phyloP scores from a whole-genome alignment of 2,888 invertebrate genomes.

The Phrixothrix hirtus region DNA sequence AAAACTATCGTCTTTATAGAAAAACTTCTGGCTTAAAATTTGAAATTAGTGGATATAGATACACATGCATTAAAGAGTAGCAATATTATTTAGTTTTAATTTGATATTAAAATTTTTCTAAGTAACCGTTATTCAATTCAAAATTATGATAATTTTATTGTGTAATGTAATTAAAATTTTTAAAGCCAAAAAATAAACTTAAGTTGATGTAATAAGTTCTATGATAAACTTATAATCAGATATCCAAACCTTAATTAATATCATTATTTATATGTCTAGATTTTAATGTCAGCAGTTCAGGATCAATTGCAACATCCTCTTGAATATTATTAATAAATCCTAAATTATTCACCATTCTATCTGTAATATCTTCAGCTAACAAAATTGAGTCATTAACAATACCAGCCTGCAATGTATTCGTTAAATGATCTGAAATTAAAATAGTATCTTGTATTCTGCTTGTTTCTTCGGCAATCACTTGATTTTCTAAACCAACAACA shows the following conservation, averaged over 20 bases:
- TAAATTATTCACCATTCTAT: conserved; percentile 39
- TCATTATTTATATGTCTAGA: conserved; percentile 10
- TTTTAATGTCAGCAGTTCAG: conserved; percentile 53
- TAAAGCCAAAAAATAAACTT: too few species aligned
- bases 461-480: conserved; percentile 13
- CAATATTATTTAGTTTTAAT: too few species aligned
- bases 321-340: conserved; percentile 35
- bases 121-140: too few species aligned
- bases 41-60: too few species aligned
- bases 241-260: conserved; percentile 3
- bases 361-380: conserved; percentile 41
- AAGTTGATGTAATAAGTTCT: too few species aligned
- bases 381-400: conserved; percentile 47
- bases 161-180: conserved; percentile 21
- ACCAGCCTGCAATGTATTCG: conserved; percentile 38
- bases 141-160: conserved; percentile 24
- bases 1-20: too few species aligned
- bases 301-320: conserved; percentile 52
- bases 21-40: too few species aligned
- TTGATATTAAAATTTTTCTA: too few species aligned
- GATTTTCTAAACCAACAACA: conserved; percentile 14
- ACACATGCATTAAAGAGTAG: too few species aligned
- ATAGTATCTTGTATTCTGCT: conserved; percentile 46
- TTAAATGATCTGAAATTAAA: conserved; percentile 49
- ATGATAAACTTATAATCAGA: too few species aligned